These are phyloP conservation scores for Spisula subtruncata DNA, from an alignment of 2,888 invertebrate species.

Conservation along the genomic window DNA sequence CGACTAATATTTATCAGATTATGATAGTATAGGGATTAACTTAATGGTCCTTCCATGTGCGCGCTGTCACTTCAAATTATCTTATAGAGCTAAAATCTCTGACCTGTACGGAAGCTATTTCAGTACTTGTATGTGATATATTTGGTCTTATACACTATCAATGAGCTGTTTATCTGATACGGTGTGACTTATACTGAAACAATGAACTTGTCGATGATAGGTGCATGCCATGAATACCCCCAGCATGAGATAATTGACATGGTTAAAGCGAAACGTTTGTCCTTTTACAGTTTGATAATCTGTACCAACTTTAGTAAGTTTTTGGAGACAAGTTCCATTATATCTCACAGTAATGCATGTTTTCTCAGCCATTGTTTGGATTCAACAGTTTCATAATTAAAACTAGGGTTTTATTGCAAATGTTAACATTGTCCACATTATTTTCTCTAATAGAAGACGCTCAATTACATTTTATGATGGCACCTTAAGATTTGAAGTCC, in stretches of 20 bases:
- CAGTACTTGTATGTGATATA: conserved; percentile 1
- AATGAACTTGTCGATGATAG: not conserved
- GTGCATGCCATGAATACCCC: not conserved
- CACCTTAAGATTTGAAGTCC: too few relatives aligned
- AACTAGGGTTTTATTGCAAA: too few relatives aligned
- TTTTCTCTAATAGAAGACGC: too few relatives aligned
- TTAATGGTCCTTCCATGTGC: not conserved
- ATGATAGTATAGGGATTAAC: not conserved
- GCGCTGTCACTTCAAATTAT: not conserved
- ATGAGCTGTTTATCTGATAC: not conserved
- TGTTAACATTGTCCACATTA: too few relatives aligned
- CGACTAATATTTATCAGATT: not conserved
- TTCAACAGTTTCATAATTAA: too few relatives aligned
- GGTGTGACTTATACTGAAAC: not conserved
- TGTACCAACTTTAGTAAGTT: too few relatives aligned
- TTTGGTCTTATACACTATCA: not conserved
- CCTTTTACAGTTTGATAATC: too few relatives aligned
- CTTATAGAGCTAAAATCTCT: not conserved
- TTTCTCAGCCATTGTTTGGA: too few relatives aligned
- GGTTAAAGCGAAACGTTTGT: too few relatives aligned
- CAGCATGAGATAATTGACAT: not conserved
- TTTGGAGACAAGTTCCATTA: too few relatives aligned
- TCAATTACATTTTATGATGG: too few relatives aligned
- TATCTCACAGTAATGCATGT: too few relatives aligned
- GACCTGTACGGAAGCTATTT: not conserved